Evolutionary conservation across 1,140 invertebrate species (phyloP), one percentile per base, ranked within the genome.

Genomic region (Heterodera carotae): DNA sequence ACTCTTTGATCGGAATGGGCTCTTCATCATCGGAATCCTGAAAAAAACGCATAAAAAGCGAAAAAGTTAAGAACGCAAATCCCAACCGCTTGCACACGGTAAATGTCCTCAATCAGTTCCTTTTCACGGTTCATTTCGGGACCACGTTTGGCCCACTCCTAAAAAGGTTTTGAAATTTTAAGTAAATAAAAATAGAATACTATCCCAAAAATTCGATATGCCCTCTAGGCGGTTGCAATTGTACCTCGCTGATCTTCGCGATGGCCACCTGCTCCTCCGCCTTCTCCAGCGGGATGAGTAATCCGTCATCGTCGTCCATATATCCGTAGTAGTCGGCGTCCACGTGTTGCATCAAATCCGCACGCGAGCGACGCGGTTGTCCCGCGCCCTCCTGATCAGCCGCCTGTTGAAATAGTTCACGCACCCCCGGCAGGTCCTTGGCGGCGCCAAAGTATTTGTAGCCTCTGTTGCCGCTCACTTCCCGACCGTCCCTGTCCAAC

Each of bases 401-500:
- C 15, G 75, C 67, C 76, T 97, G 94, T 88, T 98, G 94, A 90
- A 99, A 99, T 15, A 99, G 88, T 89, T 99, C 97, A 79, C 95
- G 90, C 10, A 99, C 97, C 62, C 97, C 94, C 27, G 97, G 97
- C 82, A 99, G 90, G 90, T 99, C 96, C 89, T 98, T 97, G 0
- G 97, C 96, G 48, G 97, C 97, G 72, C 97, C 97, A 90, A 99
- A 99, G 90, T 99, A 99, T 89, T 98, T 98, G 88, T 99, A 99
- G 0, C 97, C 97, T 84, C 94, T 91, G 89, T 97, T 97, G 39
- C 97, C 96, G 0, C 96, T 95, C 0, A 98, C 95, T 90, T 99
- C 97, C 86, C 94, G 93, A 0, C 90, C 90, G 39, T 84, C 84
- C 18, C 75, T 76, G 71, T 86, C 85, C 67, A 86, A 73, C 68